A percentile compares a stretch with the other conserved stretches of the same genome.
Evolutionary conservation across 2,113 vertebrate species (phyloP).

Genomic region (Megaceryle torquata): DNA sequence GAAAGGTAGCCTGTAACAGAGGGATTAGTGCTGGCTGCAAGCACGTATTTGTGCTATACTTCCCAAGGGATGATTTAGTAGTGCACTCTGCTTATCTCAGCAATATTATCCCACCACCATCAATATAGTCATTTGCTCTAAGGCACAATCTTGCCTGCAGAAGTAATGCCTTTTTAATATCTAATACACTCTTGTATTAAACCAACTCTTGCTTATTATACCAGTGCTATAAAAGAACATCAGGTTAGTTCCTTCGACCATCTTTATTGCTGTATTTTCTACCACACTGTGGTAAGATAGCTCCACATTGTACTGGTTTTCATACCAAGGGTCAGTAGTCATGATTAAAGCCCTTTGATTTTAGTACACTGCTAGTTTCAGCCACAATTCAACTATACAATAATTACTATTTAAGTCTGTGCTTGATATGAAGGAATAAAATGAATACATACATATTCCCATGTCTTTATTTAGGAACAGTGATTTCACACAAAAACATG

Average conservation of each 20-base stretch:
- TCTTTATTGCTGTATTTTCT: background rate
- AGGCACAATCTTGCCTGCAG: background rate
- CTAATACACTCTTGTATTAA: background rate
- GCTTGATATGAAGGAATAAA: background rate
- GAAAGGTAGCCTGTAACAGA: background rate
- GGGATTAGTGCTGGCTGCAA: background rate
- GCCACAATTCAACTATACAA: background rate
- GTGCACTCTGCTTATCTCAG: background rate
- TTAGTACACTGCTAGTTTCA: background rate
- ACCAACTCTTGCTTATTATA: background rate
- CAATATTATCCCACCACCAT: background rate
- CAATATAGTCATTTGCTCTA: background rate
- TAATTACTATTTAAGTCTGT: background rate
- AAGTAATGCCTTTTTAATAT: background rate
- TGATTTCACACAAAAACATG: background rate
- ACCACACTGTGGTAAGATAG: background rate
- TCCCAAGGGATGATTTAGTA: background rate
- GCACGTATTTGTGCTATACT: background rate
- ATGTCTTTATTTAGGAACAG: background rate
- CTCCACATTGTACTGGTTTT: background rate
- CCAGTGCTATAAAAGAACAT: background rate
- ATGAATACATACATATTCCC: background rate
- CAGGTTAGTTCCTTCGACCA: background rate
- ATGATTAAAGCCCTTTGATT: background rate
- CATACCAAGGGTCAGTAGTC: background rate